Conservation (phyloP, 2,113 vertebrate species). For the Oryzias curvinotus region DNA sequence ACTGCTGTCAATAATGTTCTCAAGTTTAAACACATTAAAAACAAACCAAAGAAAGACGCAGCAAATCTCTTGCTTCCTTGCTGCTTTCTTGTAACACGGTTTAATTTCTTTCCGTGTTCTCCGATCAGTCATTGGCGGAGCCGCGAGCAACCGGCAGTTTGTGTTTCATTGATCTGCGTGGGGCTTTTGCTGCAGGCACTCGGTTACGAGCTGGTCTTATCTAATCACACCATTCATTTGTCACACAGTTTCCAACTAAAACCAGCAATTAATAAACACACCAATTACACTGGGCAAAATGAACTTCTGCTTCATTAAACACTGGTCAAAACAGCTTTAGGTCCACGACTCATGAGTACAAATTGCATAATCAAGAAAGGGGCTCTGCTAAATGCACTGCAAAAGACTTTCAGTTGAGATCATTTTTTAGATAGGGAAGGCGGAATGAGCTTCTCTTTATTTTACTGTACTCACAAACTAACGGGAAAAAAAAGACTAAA, state of each 20-base stretch:
- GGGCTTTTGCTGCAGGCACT: slow-evolving; percentile 41
- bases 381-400: slow-evolving; percentile 3
- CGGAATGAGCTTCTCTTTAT: slow-evolving; percentile 29
- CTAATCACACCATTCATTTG: slow-evolving; percentile 61
- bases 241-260: slow-evolving; percentile 40
- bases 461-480: slow-evolving; percentile 18
- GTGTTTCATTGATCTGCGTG: slow-evolving; percentile 59
- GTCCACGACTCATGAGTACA: neutral
- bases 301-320: slow-evolving; percentile 47
- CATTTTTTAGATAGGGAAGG: slow-evolving; percentile 17
- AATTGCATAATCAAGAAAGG: slow-evolving; percentile 8
- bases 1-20: too few species aligned
- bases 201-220: slow-evolving; percentile 55
- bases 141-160: slow-evolving; percentile 37
- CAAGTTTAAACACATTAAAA: neutral
- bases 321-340: slow-evolving; percentile 12
- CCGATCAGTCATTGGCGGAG: slow-evolving; percentile 46
- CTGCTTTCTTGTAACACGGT: slow-evolving; percentile 5
- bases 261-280: slow-evolving; percentile 57
- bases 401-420: slow-evolving; percentile 30
- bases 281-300: slow-evolving; percentile 53
- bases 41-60: slow-evolving; percentile 7
- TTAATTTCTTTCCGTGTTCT: slow-evolving; percentile 36
- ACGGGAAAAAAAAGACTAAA: slow-evolving; percentile 26
- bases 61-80: neutral